These are phyloP conservation scores for Dastarcus helophoroides DNA, from an alignment of 2,888 invertebrate species.

Conservation along the genomic window DNA sequence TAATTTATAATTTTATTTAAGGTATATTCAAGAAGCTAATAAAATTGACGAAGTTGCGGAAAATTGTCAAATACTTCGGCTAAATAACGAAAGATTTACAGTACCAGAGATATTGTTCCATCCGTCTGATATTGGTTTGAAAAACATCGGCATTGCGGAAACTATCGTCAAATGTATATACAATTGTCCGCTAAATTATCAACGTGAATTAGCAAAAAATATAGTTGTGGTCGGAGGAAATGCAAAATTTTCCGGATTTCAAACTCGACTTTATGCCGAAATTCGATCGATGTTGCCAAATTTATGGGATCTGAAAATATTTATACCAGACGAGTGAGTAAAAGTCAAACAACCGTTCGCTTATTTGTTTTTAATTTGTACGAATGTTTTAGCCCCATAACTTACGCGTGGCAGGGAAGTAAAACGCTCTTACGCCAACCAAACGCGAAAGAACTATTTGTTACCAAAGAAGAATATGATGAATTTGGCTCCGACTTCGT, in stretches of 20 bases:
- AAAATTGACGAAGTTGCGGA: slow-evolving; percentile 26
- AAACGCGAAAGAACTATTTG: slow-evolving; percentile 22
- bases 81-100: slow-evolving; percentile 90
- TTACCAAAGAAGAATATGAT: slow-evolving; percentile 80
- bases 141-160: slow-evolving; percentile 85
- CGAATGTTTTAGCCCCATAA: slow-evolving; percentile 50
- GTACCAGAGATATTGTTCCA: slow-evolving; percentile 91
- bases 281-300: slow-evolving; percentile 67
- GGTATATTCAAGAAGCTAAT: slow-evolving; percentile 27
- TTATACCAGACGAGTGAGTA: slow-evolving; percentile 52
- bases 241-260: slow-evolving; percentile 71
- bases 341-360: neutral
- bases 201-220: slow-evolving; percentile 67
- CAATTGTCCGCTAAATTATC: slow-evolving; percentile 60
- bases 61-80: slow-evolving; percentile 58
- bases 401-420: slow-evolving; percentile 86
- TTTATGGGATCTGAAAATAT: slow-evolving; percentile 65
- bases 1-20: slow-evolving; percentile 8
- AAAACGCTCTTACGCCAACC: slow-evolving; percentile 60
- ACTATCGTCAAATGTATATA: slow-evolving; percentile 70
- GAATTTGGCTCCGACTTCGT: slow-evolving; percentile 63
- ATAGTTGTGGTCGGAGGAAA: slow-evolving; percentile 79
- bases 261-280: slow-evolving; percentile 65
- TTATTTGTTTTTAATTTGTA: slow-evolving; percentile 5
- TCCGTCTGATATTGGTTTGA: slow-evolving; percentile 89